These are phyloP conservation scores for Rhimphoctona megacephalus DNA, from an alignment of 2,888 invertebrate genomes.

Conservation along the genomic window DNA sequence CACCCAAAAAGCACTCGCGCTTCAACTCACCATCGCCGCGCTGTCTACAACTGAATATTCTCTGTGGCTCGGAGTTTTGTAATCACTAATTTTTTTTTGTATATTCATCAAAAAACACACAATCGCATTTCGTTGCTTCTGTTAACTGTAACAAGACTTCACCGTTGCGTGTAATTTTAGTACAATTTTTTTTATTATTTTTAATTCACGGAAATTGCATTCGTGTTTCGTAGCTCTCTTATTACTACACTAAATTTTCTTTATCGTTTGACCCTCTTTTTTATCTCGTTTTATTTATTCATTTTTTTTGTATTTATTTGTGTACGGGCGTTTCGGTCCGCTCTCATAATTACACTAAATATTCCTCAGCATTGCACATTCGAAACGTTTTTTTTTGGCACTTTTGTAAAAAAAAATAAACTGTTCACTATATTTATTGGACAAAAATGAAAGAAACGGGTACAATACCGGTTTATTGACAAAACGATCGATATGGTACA, in stretches of 20 bases:
- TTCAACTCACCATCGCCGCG: background rate
- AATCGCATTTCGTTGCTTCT: conserved; percentile 9
- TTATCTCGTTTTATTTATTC: conserved; percentile 18
- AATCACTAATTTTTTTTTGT: background rate
- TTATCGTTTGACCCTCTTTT: conserved; percentile 25
- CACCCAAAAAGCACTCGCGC: background rate
- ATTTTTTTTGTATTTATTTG: conserved; percentile 6
- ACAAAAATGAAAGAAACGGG: conserved; percentile 11
- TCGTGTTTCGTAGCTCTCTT: conserved; percentile 4
- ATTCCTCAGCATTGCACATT: background rate
- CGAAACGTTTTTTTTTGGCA: background rate
- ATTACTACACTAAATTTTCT: conserved; percentile 27
- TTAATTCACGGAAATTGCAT: conserved; percentile 11
- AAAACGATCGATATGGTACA: conserved; percentile 17
- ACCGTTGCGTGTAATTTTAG: background rate
- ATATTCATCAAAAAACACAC: conserved; percentile 17
- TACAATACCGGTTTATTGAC: conserved; percentile 30
- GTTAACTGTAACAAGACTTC: background rate
- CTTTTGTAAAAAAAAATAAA: background rate
- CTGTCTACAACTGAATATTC: conserved; percentile 4
- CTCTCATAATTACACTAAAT: background rate
- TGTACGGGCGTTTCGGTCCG: background rate
- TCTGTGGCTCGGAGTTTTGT: background rate
- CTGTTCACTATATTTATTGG: background rate
- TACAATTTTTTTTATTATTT: conserved; percentile 21